Conservation (phyloP, 2,888 invertebrate species). For the Keiferia lycopersicella region DNA sequence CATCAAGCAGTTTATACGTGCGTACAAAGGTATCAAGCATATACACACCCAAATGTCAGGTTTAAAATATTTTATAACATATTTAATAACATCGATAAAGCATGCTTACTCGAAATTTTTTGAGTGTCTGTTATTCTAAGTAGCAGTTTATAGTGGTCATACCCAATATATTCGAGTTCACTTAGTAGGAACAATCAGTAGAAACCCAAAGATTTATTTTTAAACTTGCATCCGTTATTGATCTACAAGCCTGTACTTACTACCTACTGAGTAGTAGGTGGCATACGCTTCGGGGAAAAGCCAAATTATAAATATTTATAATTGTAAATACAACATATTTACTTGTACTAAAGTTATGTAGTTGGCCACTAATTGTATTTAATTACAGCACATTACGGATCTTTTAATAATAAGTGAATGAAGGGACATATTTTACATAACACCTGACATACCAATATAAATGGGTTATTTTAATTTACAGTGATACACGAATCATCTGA, state of each 20-base stretch:
- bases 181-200: conserved; percentile 3
- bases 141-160: too few relatives aligned
- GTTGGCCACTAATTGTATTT: background rate
- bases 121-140: too few relatives aligned
- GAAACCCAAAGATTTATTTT: conserved; percentile 10
- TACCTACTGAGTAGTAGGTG: background rate
- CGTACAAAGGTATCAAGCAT: too few relatives aligned
- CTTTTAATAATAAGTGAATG: background rate
- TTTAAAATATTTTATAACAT: too few relatives aligned
- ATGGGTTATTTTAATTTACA: too few relatives aligned
- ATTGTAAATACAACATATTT: conserved; percentile 27
- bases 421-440: too few relatives aligned
- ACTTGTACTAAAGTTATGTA: background rate
- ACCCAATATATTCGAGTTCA: conserved; percentile 11
- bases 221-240: conserved; percentile 12
- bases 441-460: too few relatives aligned
- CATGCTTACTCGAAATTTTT: too few relatives aligned
- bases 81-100: too few relatives aligned
- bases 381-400: conserved; percentile 14
- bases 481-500: too few relatives aligned
- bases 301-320: conserved; percentile 49
- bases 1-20: too few relatives aligned
- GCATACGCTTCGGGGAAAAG: conserved; percentile 46
- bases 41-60: too few relatives aligned
- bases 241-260: background rate